These are phyloP conservation scores for Pantherophis alleghaniensis DNA, from an alignment of 2,797 vertebrate genomes.

Conservation along the genomic window DNA sequence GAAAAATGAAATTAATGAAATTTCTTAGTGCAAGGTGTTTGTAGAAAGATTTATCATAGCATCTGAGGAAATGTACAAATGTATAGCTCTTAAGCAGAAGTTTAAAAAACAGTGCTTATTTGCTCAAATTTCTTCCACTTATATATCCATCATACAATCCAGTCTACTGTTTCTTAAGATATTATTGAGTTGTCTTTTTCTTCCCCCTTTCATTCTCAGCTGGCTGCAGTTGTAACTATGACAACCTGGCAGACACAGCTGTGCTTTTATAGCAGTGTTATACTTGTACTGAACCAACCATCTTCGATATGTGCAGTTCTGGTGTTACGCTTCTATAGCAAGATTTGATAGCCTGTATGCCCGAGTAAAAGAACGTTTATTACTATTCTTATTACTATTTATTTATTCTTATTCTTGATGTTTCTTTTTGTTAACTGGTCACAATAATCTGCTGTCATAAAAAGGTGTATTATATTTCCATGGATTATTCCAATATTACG, in stretches of 20 bases:
- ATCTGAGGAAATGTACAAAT: neutral
- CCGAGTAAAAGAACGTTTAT: neutral
- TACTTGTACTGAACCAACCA: constrained; percentile 14
- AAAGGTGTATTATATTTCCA: neutral
- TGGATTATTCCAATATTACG: neutral
- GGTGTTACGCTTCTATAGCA: neutral
- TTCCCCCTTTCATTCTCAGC: neutral
- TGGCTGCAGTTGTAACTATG: constrained; percentile 43
- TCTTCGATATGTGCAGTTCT: neutral
- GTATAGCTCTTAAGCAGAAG: neutral
- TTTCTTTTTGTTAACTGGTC: neutral
- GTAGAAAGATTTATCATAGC: no score
- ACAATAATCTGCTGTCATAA: neutral
- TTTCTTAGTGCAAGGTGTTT: neutral
- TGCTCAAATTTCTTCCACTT: neutral
- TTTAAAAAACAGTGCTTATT: neutral
- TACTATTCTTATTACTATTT: neutral
- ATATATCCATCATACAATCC: neutral
- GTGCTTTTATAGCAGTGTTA: neutral
- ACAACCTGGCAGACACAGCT: constrained; percentile 31
- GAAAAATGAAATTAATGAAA: neutral
- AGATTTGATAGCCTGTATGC: neutral
- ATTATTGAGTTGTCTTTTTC: constrained; percentile 18
- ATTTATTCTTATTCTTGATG: neutral
- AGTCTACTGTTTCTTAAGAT: constrained; percentile 14